These are phyloP conservation scores for Litoditis marina DNA, from an alignment of 2,888 invertebrate genomes.

Conservation along the genomic window DNA sequence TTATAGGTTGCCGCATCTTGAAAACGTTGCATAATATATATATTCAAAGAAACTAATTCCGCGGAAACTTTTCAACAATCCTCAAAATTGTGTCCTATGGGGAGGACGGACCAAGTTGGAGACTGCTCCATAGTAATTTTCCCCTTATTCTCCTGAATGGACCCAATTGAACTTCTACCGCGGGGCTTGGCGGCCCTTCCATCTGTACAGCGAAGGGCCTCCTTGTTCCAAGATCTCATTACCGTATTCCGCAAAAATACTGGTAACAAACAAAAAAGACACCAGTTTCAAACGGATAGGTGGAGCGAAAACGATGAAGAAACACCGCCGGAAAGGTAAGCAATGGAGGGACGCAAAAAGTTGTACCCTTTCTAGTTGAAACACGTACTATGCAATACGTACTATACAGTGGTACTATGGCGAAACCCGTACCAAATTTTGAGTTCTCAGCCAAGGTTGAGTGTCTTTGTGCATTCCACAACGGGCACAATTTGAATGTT, in stretches of 20 bases:
- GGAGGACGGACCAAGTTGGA: no score
- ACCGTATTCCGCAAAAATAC: constrained; percentile 59
- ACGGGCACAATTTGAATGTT: no score
- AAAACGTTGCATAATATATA: no score
- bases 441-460: no score
- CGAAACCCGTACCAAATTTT: no score
- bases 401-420: no score
- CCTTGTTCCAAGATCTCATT: constrained; percentile 56
- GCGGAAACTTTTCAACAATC: background rate
- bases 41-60: background rate
- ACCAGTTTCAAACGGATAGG: background rate
- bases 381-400: no score
- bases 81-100: no score
- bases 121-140: no score
- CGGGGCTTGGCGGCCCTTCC: constrained; percentile 32
- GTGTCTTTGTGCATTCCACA: no score
- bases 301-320: background rate
- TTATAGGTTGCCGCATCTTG: no score
- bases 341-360: background rate
- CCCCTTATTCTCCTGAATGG: background rate
- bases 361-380: no score
- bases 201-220: constrained; percentile 45
- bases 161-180: constrained; percentile 32
- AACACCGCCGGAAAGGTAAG: background rate
- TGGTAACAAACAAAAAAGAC: background rate